Evolutionary conservation across 37 sponge, comb jelly and placozoan genomes (phyloP), one percentile per base, ranked within the genome.

Genomic region (Halisarca cf. caerulea): DNA sequence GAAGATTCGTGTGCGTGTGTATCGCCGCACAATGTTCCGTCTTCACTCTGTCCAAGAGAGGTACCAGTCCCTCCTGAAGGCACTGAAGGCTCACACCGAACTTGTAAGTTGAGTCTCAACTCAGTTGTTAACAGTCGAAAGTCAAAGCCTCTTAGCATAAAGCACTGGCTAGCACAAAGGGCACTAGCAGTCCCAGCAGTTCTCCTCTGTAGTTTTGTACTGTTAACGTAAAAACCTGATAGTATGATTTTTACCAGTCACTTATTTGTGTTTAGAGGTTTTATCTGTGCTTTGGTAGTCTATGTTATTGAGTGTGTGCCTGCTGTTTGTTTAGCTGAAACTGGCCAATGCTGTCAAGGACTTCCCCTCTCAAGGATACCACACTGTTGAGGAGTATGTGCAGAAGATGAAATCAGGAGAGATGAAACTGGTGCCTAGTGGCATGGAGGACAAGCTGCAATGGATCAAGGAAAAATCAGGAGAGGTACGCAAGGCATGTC

Each of bases 1-100:
- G 39, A 85, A 85, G 66, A 78, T 92, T 32, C 84, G 86, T 30
- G 44, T 73, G 6, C 80, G 89, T 2, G 59, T 89, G 62, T 87
- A 91, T 78, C 69, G 84, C 40, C 88, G 88, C 34, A 54, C 88
- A 34, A 25, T 91, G 54, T 58, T 40, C 30, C 81, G 68, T 39
- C 88, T 93, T 8, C 83, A 90, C 25, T 21, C 51, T 0, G 70
- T 84, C 25, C 86, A 87, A 73, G 51, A 75, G 62, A 68, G 84
- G 24, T 82, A 83, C 81, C 73, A 43, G 25, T 5, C 53, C 39
- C 55, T 84, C 37, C 79, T 93, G 78, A 66, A 84, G 55, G 64
- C 82, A 39, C 85, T 90, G 14, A 86, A 81, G 69, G 59, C 81
- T 3, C 20, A 77, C 68, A 45, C 89, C 20, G 89, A 87, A 24